Evolutionary conservation across 2,113 vertebrate genomes (phyloP), one percentile per base, ranked within the genome.

Genomic region (Chaetorhynchus papuensis): DNA sequence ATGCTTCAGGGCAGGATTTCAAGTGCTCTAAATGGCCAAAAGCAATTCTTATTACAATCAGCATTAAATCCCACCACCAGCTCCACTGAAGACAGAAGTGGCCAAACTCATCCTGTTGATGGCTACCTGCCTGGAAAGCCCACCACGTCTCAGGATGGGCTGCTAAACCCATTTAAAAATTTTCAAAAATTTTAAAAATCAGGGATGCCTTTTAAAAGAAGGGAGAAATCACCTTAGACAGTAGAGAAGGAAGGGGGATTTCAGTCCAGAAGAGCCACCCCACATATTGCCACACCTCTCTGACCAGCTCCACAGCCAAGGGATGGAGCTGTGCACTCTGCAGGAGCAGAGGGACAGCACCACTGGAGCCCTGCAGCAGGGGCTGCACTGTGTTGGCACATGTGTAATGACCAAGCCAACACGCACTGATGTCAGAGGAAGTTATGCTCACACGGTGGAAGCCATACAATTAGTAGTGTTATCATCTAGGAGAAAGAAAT

Each of bases 261-360:
- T 66, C 35, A 35, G 21, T 14, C 8, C 35, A 74, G 37, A 87
- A 13, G 7, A 80, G 28, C 6, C 31, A 68, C 4, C 4, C 9
- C 21, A 50, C 0, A 0, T 17, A 21, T 4, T 50, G 26, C 19
- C 8, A 3, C 22, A 11, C 24, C 11, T 35, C 63, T 54, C 28
- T 0, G 0, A 37, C 7, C 13, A 4, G 19, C 19, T 79, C 45
- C 1, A 1, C 39, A 66, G 50, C 21, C 10, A 7, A 70, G 11
- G 54, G 68, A 54, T 0, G 2, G 44, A 87, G 47, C 54, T 6
- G 3, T 7, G 31, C 65, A 6, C n/a, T 19, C 16, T 3, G 61
- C 17, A 49, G 1, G 9, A 82, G 28, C 6, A 1, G 28, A 61
- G 14, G 4, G 31, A n/a, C 28, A 66, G 39, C 45, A 57, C 6